Evolutionary conservation across 2,113 vertebrate genomes (phyloP).

Genomic region (Phycodurus eques): DNA sequence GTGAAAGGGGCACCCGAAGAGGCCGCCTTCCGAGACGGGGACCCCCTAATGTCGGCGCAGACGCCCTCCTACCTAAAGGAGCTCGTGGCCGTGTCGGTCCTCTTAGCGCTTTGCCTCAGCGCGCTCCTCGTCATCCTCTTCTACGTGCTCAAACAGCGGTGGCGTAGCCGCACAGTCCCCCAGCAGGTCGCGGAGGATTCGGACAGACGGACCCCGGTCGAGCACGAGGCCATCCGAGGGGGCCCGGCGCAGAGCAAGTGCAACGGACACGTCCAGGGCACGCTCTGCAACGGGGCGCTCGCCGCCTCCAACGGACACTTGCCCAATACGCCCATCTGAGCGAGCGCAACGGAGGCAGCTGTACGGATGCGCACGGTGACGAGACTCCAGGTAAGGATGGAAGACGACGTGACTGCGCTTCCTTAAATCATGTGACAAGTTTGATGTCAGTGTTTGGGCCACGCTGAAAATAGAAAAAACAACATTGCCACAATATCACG

Average conservation of each 20-base stretch:
- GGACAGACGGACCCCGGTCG: conserved; percentile 28
- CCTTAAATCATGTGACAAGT: neutral
- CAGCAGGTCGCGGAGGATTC: conserved; percentile 27
- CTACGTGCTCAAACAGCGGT: conserved; percentile 47
- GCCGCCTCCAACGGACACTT: conserved; percentile 65
- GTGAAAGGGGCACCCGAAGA: conserved; percentile 5
- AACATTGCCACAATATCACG: neutral
- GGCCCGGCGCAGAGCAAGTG: conserved; percentile 29
- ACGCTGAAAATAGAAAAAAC: neutral
- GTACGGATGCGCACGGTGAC: no score
- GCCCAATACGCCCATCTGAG: conserved; percentile 72
- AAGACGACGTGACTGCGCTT: neutral
- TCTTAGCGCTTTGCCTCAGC: conserved; percentile 64
- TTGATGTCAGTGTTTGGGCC: neutral
- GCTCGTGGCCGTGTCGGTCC: conserved; percentile 65
- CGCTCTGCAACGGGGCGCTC: conserved; percentile 39
- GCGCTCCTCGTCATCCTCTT: conserved; percentile 49
- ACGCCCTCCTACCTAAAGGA: conserved; percentile 60
- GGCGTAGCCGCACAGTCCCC: conserved; percentile 43
- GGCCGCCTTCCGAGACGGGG: neutral
- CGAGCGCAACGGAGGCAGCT: neutral
- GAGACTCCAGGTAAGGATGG: neutral
- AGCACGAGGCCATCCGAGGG: conserved; percentile 48
- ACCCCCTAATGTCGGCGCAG: neutral
- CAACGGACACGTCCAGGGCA: conserved; percentile 19